Evolutionary conservation across 1,140 invertebrate genomes (phyloP), one percentile per base, ranked within the genome.

Genomic region (Diorhabda sublineata): DNA sequence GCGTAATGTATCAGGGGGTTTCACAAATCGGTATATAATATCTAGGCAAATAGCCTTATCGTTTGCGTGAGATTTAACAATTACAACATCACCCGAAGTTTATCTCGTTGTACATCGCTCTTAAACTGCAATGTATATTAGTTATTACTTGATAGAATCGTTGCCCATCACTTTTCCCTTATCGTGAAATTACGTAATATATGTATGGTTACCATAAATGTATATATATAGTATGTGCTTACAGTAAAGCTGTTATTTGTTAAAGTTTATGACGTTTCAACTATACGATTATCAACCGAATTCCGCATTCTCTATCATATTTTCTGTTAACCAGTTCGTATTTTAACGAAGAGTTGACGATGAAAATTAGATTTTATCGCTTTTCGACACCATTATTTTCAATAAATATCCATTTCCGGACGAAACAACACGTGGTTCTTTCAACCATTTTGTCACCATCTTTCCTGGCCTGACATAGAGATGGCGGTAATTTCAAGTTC

Each of bases 91-190:
- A 72, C 69, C 70, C 71, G 71, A 66, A 68, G 70, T 72, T 73
- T 74, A 74, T 74, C 73, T 71, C 61, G 67, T 58, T 59, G 68
- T 72, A 68, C 70, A 70, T 74, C 71, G 70, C 73, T 71, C 71
- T 72, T 70, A 72, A 69, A 70, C 73, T 70, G 73, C 73, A 70
- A 71, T 74, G 73, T 69, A 72, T 74, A 74, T 74, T 74, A 74
- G 73, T 74, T 74, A 74, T 72, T 74, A 66, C 73, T 69, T 71
- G 72, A 73, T 71, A 61, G 68, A 73, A 71, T 71, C 70, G 71
- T 74, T 69, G 65, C 58, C 71, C 68, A 74, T 74, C 73, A 71
- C 67, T 73, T 73, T 69, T 73, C 66, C 61, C 63, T 73, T 73
- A 73, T 73, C 71, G 59, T 42, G 59, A 43, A 41, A 61, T 45